phyloP scores from a whole-genome alignment of 2,888 invertebrate species.

The Lasioglossum lativentre region DNA sequence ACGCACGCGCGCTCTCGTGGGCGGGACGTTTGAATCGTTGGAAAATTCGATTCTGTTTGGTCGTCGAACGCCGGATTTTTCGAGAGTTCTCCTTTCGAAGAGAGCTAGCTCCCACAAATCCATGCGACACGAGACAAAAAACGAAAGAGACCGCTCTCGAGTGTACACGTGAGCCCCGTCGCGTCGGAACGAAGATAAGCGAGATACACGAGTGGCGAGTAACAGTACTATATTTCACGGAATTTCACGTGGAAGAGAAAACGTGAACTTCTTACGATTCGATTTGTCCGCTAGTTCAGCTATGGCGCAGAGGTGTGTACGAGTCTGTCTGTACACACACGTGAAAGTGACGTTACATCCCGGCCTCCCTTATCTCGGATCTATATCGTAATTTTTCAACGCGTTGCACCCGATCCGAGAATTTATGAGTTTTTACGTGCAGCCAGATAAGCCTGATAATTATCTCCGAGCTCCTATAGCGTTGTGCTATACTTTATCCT shows the following conservation, averaged over 20 bases:
- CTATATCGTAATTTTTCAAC: slow-evolving; percentile 25
- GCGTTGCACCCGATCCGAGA: slow-evolving; percentile 2
- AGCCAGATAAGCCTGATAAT: slow-evolving; percentile 3
- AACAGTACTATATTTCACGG: slow-evolving; percentile 34
- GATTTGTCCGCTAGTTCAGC: slow-evolving; percentile 13
- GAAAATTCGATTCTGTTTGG: background rate
- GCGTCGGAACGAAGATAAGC: slow-evolving; percentile 25
- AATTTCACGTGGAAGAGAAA: slow-evolving; percentile 41
- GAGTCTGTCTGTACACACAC: background rate
- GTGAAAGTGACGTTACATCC: slow-evolving; percentile 26
- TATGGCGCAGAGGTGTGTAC: background rate
- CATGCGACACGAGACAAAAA: background rate
- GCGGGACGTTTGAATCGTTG: background rate
- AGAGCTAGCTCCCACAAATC: slow-evolving; percentile 3
- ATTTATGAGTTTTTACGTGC: background rate
- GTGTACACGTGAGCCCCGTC: slow-evolving; percentile 9
- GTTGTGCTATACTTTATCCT: background rate
- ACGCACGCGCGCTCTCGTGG: background rate
- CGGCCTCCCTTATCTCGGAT: slow-evolving; percentile 5
- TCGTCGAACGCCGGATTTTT: background rate
- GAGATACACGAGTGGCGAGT: slow-evolving; percentile 26
- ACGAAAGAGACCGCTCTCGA: background rate
- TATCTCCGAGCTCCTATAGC: background rate
- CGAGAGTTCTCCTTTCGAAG: background rate
- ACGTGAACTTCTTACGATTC: slow-evolving; percentile 31